A percentile compares a stretch with the other conserved stretches of the same genome.
Conservation (phyloP, 2,113 vertebrate species). For the Malurus elegans region DNA sequence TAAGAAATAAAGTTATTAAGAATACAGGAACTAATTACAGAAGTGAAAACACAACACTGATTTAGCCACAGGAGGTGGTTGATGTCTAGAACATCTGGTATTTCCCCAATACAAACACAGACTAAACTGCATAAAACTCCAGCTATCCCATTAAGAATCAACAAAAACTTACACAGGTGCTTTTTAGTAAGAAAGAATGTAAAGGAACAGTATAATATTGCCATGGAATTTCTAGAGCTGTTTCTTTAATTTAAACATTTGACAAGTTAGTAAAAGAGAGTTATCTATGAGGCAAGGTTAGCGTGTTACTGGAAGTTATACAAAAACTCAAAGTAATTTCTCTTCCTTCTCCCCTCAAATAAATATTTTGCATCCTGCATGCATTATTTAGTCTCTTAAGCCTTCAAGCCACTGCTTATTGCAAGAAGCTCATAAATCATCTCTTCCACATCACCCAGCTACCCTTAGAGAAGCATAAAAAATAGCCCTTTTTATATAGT, state of each 20-base stretch:
- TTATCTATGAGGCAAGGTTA: not conserved
- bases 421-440: not conserved
- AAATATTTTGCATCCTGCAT: not conserved
- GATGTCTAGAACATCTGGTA: not conserved
- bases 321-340: not conserved
- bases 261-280: not conserved
- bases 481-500: not conserved
- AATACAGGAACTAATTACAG: not conserved
- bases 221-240: not conserved
- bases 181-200: not conserved
- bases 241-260: not conserved
- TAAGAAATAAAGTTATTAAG: not conserved
- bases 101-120: not conserved
- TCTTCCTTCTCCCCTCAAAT: not conserved
- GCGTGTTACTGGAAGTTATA: not conserved
- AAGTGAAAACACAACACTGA: not conserved
- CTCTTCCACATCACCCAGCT: not conserved
- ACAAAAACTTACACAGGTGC: not conserved
- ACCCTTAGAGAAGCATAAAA: not conserved
- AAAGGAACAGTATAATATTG: not conserved
- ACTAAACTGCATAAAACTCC: not conserved
- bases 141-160: not conserved
- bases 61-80: not conserved
- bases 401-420: not conserved
- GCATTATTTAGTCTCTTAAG: constrained; percentile 3